Base-by-base conservation (phyloP, 2,113 vertebrate species). In the Macquaria ambigua region DNA sequence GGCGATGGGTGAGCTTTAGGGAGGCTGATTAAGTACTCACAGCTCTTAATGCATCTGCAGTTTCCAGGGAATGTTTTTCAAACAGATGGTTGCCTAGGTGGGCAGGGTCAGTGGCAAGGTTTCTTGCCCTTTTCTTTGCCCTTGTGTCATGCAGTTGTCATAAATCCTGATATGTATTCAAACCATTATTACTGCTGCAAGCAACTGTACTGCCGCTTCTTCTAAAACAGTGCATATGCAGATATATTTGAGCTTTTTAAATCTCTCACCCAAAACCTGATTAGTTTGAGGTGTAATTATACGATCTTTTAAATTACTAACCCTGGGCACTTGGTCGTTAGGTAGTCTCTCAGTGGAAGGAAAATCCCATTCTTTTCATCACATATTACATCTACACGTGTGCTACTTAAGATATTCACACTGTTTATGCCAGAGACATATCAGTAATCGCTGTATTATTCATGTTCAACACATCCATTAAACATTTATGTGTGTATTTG, bases 61-160 rank as follows among this genome's bases (percentile, higher is more conserved):
- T 82, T 82, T 85, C 67, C 85, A 79, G 82, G 77, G 79, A 67
- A 71, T 74, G 74, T 82, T 90, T 81, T 87, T 73, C 2, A 55
- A 91, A 59, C 93, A 93, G 93, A 94, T 92, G 92, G 93, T 81
- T 64, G 69, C 62, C 66, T 41, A 41, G 72, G 87, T 85, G 66
- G 53, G 73, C 61, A 12, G 74, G 82, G 82, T 83, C 82, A 72
- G 52, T 39, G 62, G 80, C 74, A 18, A 76, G 52, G 55, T 79
- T 81, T 56, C 81, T 74, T 91, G 87, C 79, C 87, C 89, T 82
- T 81, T 79, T n/a, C 77, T 76, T 77, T 53, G 55, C 67, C 83
- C 89, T 90, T 85, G 77, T 84, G 76, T 87, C 70, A 59, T 34
- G 34, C 68, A 70, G 28, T 70, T 89, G 66, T 88, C 87, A 83